A percentile compares a stretch with the other conserved stretches of the same genome.
These are phyloP conservation scores for Polydrusus pterygomalis DNA, from an alignment of 2,888 invertebrate genomes.

Conservation along the genomic window DNA sequence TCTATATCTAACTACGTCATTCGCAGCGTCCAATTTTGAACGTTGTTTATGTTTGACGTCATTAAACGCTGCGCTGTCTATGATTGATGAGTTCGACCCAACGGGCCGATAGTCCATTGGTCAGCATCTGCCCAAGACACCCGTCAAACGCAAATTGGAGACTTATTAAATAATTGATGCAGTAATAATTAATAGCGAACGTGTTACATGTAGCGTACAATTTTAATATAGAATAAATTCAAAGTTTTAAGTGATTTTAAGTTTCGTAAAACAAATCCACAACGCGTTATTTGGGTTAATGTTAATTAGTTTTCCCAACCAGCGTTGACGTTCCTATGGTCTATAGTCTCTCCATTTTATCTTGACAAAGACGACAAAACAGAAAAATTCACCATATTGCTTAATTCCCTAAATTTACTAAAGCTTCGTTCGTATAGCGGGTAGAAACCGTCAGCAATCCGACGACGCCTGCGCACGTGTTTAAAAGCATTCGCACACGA, in stretches of 20 bases:
- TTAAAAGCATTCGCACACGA: too few species aligned
- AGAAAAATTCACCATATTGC: too few species aligned
- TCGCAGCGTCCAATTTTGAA: conserved; percentile 30
- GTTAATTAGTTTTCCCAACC: too few species aligned
- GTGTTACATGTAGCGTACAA: conserved; percentile 53
- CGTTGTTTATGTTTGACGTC: conserved; percentile 50
- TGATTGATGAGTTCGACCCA: conserved; percentile 56
- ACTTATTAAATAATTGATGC: conserved; percentile 56
- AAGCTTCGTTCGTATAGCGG: too few species aligned
- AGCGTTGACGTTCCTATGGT: too few species aligned
- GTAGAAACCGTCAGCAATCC: too few species aligned
- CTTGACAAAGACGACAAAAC: too few species aligned
- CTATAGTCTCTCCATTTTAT: too few species aligned
- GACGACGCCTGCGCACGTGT: too few species aligned
- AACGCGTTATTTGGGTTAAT: too few species aligned
- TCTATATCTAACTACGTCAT: conserved; percentile 33
- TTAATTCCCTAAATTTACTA: too few species aligned
- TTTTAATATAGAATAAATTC: neutral
- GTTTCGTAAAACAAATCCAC: too few species aligned
- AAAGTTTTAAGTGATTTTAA: neutral
- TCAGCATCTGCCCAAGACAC: conserved; percentile 58
- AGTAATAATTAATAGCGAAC: conserved; percentile 48
- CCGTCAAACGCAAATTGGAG: conserved; percentile 59
- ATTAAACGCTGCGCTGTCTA: conserved; percentile 52
- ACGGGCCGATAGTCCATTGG: conserved; percentile 47